Conservation (phyloP, 2,888 invertebrate genomes). For the Drosophila tanythrix region DNA sequence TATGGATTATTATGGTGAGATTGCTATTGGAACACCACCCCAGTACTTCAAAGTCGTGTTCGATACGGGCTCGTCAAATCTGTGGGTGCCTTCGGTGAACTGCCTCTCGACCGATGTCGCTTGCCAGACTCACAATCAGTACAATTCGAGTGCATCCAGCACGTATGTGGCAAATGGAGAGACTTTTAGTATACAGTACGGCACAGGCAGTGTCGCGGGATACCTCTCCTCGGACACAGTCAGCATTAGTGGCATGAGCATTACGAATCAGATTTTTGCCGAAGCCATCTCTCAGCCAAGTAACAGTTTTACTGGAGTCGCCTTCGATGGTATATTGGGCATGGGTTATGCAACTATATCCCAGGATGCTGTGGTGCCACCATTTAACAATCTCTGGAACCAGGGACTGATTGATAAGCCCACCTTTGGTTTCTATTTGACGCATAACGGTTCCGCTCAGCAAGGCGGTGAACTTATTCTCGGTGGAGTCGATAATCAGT, state of each 20-base stretch:
- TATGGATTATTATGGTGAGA: slow-evolving; percentile 97
- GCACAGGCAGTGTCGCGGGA: slow-evolving; percentile 97
- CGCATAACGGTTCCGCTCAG: slow-evolving; percentile 88
- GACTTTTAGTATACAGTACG: slow-evolving; percentile 95
- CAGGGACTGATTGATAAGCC: slow-evolving; percentile 90
- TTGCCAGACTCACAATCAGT: slow-evolving; percentile 97
- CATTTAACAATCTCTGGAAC: slow-evolving; percentile 95
- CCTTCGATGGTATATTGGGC: slow-evolving; percentile 99
- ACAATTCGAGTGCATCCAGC: slow-evolving; percentile 93
- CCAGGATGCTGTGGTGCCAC: slow-evolving; percentile 94
- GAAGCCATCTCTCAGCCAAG: slow-evolving; percentile 97
- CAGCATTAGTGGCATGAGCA: slow-evolving; percentile 88
- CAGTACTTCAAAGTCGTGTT: slow-evolving; percentile 97
- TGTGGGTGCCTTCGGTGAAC: slow-evolving; percentile 99
- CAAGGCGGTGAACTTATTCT: slow-evolving; percentile 94
- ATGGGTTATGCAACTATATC: slow-evolving; percentile 94
- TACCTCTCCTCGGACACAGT: slow-evolving; percentile 96
- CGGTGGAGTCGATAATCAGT: slow-evolving; percentile 95
- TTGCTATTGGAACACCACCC: slow-evolving; percentile 95
- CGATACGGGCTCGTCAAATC: slow-evolving; percentile 97
- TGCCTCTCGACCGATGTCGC: slow-evolving; percentile 96
- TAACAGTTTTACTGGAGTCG: slow-evolving; percentile 95
- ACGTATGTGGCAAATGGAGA: slow-evolving; percentile 95
- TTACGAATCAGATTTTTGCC: slow-evolving; percentile 94
- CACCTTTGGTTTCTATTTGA: slow-evolving; percentile 97